Base-by-base conservation (phyloP, 2,113 vertebrate genomes). In the Epinephelus fuscoguttatus region DNA sequence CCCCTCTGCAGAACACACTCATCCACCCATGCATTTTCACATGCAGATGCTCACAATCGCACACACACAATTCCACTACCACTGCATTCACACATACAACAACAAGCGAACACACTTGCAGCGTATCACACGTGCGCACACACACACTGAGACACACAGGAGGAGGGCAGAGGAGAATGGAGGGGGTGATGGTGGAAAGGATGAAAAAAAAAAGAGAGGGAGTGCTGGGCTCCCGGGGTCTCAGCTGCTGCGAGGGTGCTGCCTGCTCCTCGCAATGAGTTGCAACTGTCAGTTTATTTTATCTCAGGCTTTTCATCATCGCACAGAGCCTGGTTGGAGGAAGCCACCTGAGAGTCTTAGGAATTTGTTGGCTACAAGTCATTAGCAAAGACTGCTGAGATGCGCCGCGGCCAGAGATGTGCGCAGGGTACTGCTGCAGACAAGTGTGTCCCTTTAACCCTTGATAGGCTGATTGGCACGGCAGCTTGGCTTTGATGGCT, bases 211-310 rank as follows among this genome's bases (percentile, higher is more conserved):
- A 84, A 73, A 81, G 59, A 69, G 70, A 80, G 49, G 30, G 62
- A 89, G 84, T 95, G 96, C 95, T 73, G 84, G 91, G 89, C 92
- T 93, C 89, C 94, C 91, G 93, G 96, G 96, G 97, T 97, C 97
- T 98, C 96, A 96, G 97, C 97, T 97, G 97, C 96, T 98, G 97
- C 96, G 88, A 93, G 96, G 96, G 96, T 96, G 96, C 96, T 97
- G 96, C 95, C 94, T 97, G 96, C 96, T 96, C 96, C 95, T 95
- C 95, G 94, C 96, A 90, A 97, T 96, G 97, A 97, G 97, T 97
- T 98, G 97, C 97, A 97, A 98, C 97, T 99, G 98, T 98, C 98
- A 99, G 97, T 97, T 98, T 97, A 97, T 98, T 98, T 99, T 98
- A 98, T 97, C 97, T 97, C 93, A 92, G 95, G 94, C 97, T 98